Base-by-base conservation (phyloP, 1,140 invertebrate species). In the Ephestia elutella region DNA sequence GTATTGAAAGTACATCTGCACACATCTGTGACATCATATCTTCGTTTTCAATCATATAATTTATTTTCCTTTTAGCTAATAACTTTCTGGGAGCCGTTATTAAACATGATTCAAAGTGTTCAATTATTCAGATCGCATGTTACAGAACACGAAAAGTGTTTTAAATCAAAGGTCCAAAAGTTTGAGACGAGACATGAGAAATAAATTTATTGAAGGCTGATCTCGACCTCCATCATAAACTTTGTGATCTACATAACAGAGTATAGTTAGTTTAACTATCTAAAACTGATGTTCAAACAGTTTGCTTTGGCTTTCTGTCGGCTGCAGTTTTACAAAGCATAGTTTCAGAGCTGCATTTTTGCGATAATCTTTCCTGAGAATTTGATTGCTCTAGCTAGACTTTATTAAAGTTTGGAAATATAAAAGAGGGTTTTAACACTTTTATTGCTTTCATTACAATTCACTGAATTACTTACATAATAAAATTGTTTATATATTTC, bases 91-190 rank as follows among this genome's bases (percentile, higher is more conserved):
- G 13, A 38, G 2, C 5, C 5, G 3, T 17, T 17, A 15, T 15
- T 44, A 44, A 32, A 11, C 4, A 10, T 44, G 2, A 15, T 44
- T 44, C 13, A 5, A 44, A 17, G 13, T n/a, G 13, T 15, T 44
- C 38, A 44, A 44, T 15, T 44, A 44, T 44, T 44, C 38, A 44
- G 38, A 44, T 44, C 38, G n/a, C 38, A 44, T 44, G 38, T 44
- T 44, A 15, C 38, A 53, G 21, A 25, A 53, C 50, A 53, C 19
- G 50, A 53, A 25, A 53, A 53, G 50, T 53, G 50, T 53, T 53
- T 53, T 53, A 53, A 25, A 25, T 53, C 50, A 25, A 25, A 53
- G 50, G 21, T n/a, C 21, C 50, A n/a, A 53, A 53, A 18, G 9
- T 53, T 53, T 53, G 11, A 50, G 49, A 50, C 20, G 50, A 53